Percentiles rank a stretch among this genome's conserved stretches.
These are phyloP conservation scores for Manacus vitellinus DNA, from an alignment of 2,113 vertebrate genomes.

Conservation along the genomic window DNA sequence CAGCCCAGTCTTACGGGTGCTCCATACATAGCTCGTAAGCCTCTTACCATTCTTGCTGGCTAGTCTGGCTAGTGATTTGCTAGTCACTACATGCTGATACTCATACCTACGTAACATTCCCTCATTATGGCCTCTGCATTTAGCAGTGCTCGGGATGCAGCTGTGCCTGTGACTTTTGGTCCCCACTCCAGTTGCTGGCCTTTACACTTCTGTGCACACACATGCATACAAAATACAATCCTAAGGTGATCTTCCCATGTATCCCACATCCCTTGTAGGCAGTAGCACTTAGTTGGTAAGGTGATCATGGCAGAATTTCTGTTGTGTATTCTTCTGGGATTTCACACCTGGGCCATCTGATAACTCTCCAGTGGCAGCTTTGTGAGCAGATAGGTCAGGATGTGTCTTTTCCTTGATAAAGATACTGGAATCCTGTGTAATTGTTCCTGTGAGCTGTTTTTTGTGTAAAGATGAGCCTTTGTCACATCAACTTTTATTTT, in stretches of 20 bases:
- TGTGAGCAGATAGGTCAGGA: not conserved
- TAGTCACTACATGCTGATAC: not conserved
- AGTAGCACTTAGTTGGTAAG: not conserved
- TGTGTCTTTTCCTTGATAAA: not conserved
- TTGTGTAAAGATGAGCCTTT: not conserved
- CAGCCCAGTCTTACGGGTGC: not conserved
- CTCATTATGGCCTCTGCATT: not conserved
- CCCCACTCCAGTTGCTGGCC: not conserved
- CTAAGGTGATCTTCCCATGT: not conserved
- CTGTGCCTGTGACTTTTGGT: not conserved
- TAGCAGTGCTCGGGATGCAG: not conserved
- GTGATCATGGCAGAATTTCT: not conserved
- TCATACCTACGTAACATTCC: not conserved
- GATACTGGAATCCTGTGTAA: not conserved
- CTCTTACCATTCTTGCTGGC: not conserved
- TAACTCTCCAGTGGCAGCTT: not conserved
- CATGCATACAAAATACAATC: not conserved
- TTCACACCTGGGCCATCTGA: not conserved
- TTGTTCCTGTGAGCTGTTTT: not conserved
- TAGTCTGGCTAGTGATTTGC: not conserved
- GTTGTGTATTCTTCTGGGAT: not conserved
- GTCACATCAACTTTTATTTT: not conserved
- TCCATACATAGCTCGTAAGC: not conserved
- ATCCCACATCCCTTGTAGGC: not conserved
- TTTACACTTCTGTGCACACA: fast-evolving